Base-by-base conservation (phyloP, 1,140 invertebrate genomes). In the Mactra quadrangularis region DNA sequence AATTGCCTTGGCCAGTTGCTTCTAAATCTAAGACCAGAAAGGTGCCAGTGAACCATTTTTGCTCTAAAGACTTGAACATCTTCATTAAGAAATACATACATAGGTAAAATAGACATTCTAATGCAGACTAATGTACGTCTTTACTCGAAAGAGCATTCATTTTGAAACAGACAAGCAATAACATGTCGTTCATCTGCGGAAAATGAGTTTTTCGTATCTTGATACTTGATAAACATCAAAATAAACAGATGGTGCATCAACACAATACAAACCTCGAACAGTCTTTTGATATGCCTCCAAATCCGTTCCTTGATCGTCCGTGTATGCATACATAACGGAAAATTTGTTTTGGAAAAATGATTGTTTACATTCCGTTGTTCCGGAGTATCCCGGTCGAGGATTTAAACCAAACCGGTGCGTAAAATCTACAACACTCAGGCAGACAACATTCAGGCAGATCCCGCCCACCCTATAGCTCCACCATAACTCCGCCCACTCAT, bases 211-310 rank as follows among this genome's bases (percentile, higher is more conserved):
- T 3, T 55, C 50, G 4, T 55, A 25, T 55, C 1, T n/a, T 19
- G 52, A 11, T 25, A 29, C 45, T 29, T n/a, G 41, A 52, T 55
- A 1, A 38, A 4, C 1, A 22, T 59, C 9, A 22, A 17, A 7
- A 27, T 6, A 41, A 7, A 35, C 22, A 71, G 7, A 33, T 47
- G 17, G 29, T 13, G 4, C 53, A 25, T 13, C 25, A 53, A 41
- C 55, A 13, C 15, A 47, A 3, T 53, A 57, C 25, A n/a, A 29
- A 82, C 79, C 79, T 72, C 79, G 22, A 17, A 82, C 79, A 31
- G 79, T 25, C 0, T 66, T 53, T 47, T 82, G 79, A 52, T 82
- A 82, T 53, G 57, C 50, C 9, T 82, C 79, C 19, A 19, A 38
- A 35, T 52, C 70, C 29, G 64, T 57, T 17, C 19, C 57, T 41